A percentile compares a stretch with the other conserved stretches of the same genome.
Conservation (phyloP, 2,888 invertebrate genomes). For the Caenorhabditis sp. region DNA sequence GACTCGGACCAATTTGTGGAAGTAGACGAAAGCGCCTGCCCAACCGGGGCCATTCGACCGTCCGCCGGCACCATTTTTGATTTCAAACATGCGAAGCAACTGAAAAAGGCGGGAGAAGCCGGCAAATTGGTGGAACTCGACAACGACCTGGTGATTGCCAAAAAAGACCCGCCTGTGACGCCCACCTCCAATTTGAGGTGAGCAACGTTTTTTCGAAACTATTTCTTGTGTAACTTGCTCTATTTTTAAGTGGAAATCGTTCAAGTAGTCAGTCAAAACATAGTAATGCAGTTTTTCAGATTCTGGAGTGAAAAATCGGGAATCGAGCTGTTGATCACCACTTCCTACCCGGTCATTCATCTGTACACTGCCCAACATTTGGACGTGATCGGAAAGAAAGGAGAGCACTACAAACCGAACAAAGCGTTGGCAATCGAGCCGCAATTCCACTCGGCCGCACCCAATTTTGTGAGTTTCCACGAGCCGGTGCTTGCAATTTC, state of each 20-base stretch:
- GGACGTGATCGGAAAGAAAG: constrained; percentile 39
- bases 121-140: constrained; percentile 56
- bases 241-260: neutral
- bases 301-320: constrained; percentile 60
- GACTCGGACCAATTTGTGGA: constrained; percentile 57
- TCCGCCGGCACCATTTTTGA: constrained; percentile 34
- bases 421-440: constrained; percentile 68
- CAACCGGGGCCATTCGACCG: constrained; percentile 47
- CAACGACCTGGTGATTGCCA: constrained; percentile 47
- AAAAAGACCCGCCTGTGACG: constrained; percentile 13
- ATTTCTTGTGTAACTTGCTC: no score
- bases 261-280: no score
- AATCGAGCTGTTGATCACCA: constrained; percentile 61
- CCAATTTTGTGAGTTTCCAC: constrained; percentile 59
- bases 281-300: constrained; percentile 25
- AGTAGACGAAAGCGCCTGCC: constrained; percentile 50
- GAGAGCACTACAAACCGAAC: constrained; percentile 44
- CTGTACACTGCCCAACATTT: constrained; percentile 61
- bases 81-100: constrained; percentile 13
- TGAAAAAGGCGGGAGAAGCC: constrained; percentile 22
- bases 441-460: constrained; percentile 59
- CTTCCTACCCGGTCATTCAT: constrained; percentile 67
- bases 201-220: no score
- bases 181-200: constrained; percentile 20
- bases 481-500: neutral